Base-by-base conservation (phyloP, 1,140 invertebrate genomes). In the Eurytemora carolleeae region DNA sequence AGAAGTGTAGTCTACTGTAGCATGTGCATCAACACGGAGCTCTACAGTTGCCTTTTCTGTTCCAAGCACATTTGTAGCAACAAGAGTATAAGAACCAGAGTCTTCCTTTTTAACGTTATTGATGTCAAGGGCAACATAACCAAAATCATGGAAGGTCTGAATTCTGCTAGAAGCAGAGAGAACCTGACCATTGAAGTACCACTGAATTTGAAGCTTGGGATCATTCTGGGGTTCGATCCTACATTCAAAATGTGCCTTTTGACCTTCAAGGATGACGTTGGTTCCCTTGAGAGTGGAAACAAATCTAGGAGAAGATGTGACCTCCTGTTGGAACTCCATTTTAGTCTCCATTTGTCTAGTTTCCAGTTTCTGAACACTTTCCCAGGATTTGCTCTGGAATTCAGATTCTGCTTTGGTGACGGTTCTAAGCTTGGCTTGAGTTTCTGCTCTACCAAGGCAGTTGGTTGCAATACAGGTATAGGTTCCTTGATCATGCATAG, bases 201-300 rank as follows among this genome's bases (percentile, higher is more conserved):
- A 92, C 73, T 91, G 87, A 63, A 74, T 76, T 58, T 78, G 80
- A 80, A 96, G 82, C 1, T 81, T 85, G 2, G 87, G 75, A 72
- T 96, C 92, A 69, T 80, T 90, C 70, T 89, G 86, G 1, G 92
- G 92, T 69, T 95, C 90, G 52, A 94, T 83, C 61, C 89, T 82
- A 44, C 86, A 87, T 77, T 97, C 93, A 70, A 98, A 97, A 70
- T 97, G 92, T 65, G 90, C 91, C 26, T 87, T 78, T 75, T 98
- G 91, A 15, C 87, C 87, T 76, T 98, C 94, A n/a, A 87, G 80
- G 66, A 98, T 86, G 69, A 89, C 89, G 68, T 84, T 91, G 15
- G 87, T 90, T 22, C 87, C 87, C 71, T 90, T 89, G 3, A 93
- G 70, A 53, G 83, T 85, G 63, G 85, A 85, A 54, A 90, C 76